Evolutionary conservation across 2,797 vertebrate genomes (phyloP), one percentile per base, ranked within the genome.

Genomic region (Dallia pectoralis): DNA sequence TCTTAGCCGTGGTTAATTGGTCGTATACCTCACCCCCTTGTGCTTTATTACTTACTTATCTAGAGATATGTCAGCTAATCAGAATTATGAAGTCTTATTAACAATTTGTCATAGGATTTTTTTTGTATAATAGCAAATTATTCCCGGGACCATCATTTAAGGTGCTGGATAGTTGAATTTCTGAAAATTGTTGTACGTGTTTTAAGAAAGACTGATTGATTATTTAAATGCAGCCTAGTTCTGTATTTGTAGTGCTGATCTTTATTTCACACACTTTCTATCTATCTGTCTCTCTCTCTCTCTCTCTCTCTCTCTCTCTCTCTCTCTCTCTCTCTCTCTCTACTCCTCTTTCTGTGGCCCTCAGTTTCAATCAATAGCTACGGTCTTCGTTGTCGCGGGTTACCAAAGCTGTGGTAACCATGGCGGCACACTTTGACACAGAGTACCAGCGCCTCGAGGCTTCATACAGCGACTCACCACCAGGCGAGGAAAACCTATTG

Each of bases 381-480:
- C 36, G 64, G 75, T 59, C 56, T 74, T 53, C 51, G 75, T 71
- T 82, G 72, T 74, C 65, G 69, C 74, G 76, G 84, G 85, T 85
- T 77, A 85, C 74, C 30, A 79, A 83, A 82, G 85, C 78, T 71
- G 81, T 85, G 69, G 81, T 85, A 67, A 73, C 80, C 77, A 98
- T 98, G 97, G 96, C 96, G 97, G 96, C 96, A 15, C 95, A 96
- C 81, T 96, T 97, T 86, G 96, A 97, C 86, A 97, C 96, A 0
- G 96, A 97, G 84, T 98, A 98, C 89, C 96, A 97, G 90, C 95
- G 96, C 76, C 91, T 98, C 85, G 96, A 98, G 91, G 93, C 95
- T 71, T 98, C 97, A 32, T 98, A 98, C 85, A 97, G 93, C 0
- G 97, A 99, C 87, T 98, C 97, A 9, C 97, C 97, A 2, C 95